These are phyloP conservation scores for Akabosia matsudoensis DNA, from an alignment of 1,140 invertebrate species.

Conservation along the genomic window DNA sequence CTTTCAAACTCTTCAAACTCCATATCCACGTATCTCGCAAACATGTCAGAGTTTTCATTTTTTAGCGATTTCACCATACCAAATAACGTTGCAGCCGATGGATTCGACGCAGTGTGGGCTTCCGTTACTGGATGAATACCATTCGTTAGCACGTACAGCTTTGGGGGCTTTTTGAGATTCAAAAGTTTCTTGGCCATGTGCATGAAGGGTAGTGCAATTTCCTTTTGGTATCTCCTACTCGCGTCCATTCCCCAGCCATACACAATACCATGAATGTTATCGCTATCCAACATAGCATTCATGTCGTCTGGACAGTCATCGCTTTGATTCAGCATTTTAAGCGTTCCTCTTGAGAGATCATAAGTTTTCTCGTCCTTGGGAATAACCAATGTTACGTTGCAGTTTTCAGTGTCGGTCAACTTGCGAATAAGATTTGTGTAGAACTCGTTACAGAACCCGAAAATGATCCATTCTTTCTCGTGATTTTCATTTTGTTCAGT, in stretches of 20 bases:
- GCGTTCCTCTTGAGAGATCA: no score
- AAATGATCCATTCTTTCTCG: no score
- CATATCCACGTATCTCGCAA: not conserved
- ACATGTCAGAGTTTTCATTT: not conserved
- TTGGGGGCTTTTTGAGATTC: not conserved
- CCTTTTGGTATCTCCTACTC: not conserved
- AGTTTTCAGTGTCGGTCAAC: no score
- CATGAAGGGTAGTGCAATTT: not conserved
- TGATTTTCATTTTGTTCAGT: no score
- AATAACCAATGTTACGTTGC: no score
- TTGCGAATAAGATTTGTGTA: no score
- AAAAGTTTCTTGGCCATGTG: not conserved
- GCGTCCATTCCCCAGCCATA: not conserved
- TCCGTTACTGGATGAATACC: not conserved
- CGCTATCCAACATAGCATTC: not conserved
- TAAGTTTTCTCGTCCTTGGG: no score
- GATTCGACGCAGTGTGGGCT: not conserved
- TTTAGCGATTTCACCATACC: constrained; percentile 7
- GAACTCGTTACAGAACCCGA: no score
- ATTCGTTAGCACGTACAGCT: not conserved
- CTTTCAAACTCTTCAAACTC: not conserved
- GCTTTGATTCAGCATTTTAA: no score
- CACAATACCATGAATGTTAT: not conserved
- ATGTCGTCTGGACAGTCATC: no score
- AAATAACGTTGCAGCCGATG: not conserved